A percentile compares a stretch with the other conserved stretches of the same genome.
Conservation (phyloP, 2,113 vertebrate species). For the Forbesichthys papilliferus region DNA sequence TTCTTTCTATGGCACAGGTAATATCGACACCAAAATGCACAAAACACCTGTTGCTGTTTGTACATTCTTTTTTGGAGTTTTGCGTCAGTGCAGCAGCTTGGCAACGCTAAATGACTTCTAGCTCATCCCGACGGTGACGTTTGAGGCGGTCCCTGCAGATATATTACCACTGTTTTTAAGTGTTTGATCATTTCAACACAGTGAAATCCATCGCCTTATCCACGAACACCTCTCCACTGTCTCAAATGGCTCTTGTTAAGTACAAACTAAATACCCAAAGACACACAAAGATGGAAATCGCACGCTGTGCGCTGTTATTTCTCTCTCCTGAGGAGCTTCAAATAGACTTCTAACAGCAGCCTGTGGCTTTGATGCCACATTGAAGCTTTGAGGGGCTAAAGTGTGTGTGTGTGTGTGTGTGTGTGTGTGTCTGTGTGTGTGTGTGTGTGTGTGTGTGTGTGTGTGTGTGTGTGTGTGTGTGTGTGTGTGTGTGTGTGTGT, state of each 20-base stretch:
- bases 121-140: neutral
- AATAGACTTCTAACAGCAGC: conserved; percentile 45
- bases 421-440: neutral
- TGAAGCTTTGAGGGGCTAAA: conserved; percentile 25
- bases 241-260: conserved; percentile 1
- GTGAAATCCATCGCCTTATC: neutral
- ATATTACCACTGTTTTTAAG: neutral
- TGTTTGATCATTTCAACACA: neutral
- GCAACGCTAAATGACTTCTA: neutral
- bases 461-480: conserved; percentile 1
- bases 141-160: neutral
- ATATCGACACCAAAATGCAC: neutral
- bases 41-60: neutral
- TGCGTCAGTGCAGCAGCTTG: neutral
- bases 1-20: conserved; percentile 94
- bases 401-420: conserved; percentile 3
- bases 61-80: neutral
- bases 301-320: neutral
- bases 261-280: conserved; percentile 23
- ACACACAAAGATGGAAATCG: conserved; percentile 9
- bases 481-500: neutral
- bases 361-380: conserved; percentile 51
- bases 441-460: neutral
- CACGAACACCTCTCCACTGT: conserved; percentile 8
- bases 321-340: conserved; percentile 44